A percentile compares a stretch with the other conserved stretches of the same genome.
Evolutionary conservation across 1,140 invertebrate species (phyloP).

Genomic region (Drosophila subpulchrella): DNA sequence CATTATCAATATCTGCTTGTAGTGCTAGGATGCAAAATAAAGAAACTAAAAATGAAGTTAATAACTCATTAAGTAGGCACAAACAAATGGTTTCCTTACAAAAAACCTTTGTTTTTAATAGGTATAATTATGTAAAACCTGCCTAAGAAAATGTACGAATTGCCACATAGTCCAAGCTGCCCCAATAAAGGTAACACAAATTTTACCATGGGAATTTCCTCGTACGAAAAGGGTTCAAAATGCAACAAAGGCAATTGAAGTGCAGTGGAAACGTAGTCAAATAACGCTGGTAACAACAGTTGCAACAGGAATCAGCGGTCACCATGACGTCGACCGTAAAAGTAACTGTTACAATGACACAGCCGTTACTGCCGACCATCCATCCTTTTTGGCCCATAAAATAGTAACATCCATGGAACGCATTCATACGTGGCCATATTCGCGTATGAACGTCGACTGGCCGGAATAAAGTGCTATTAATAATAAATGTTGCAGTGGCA

Average conservation of each 20-base stretch:
- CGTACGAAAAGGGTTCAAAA: slow-evolving; percentile 8
- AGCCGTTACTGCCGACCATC: slow-evolving; percentile 37
- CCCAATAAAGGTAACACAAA: neutral
- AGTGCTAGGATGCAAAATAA: no score
- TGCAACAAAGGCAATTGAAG: slow-evolving; percentile 51
- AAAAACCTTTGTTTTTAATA: no score
- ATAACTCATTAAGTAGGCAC: no score
- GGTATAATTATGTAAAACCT: no score
- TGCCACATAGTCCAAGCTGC: neutral
- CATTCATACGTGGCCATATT: slow-evolving; percentile 58
- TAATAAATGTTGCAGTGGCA: slow-evolving; percentile 71
- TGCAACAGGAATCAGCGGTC: slow-evolving; percentile 28
- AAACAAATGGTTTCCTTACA: no score
- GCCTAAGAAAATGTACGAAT: neutral
- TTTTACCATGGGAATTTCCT: neutral
- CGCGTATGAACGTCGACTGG: slow-evolving; percentile 32
- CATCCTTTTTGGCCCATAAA: slow-evolving; percentile 68
- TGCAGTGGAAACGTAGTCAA: slow-evolving; percentile 69
- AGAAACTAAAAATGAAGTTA: no score
- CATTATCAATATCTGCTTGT: no score
- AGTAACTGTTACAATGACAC: slow-evolving; percentile 51
- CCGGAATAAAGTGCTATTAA: slow-evolving; percentile 82
- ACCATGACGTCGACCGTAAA: slow-evolving; percentile 40
- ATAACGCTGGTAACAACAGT: slow-evolving; percentile 44
- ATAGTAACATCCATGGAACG: slow-evolving; percentile 79